Evolutionary conservation across 2,888 invertebrate species (phyloP).

Genomic region (Mimumesa dahlbomi): DNA sequence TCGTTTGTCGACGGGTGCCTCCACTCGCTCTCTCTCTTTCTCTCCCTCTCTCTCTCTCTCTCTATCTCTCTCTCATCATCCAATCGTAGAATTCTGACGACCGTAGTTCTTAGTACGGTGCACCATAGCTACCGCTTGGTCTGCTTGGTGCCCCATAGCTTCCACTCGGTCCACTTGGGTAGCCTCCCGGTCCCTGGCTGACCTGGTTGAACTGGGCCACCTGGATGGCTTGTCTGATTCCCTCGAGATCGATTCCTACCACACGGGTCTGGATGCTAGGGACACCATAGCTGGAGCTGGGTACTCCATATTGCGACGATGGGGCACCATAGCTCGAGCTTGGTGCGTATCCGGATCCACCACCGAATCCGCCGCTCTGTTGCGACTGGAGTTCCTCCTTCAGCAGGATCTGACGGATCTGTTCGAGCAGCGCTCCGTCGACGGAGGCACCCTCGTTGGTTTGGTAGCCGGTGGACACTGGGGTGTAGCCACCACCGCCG

Average conservation of each 20-base stretch:
- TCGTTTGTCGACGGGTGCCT: constrained; percentile 53
- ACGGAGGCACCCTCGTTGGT: constrained; percentile 92
- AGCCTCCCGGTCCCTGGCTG: constrained; percentile 82
- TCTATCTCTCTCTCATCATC: constrained; percentile 44
- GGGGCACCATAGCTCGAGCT: constrained; percentile 81
- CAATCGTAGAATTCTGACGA: constrained; percentile 20
- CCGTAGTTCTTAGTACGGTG: constrained; percentile 82
- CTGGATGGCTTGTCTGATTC: constrained; percentile 92
- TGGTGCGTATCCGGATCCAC: constrained; percentile 78
- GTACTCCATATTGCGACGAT: constrained; percentile 81
- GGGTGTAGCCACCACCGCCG: constrained; percentile 88
- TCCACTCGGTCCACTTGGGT: constrained; percentile 76
- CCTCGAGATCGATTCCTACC: constrained; percentile 92
- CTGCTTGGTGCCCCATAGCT: constrained; percentile 82
- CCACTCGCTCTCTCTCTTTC: constrained; percentile 31
- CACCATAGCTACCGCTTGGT: constrained; percentile 86
- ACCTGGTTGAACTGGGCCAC: constrained; percentile 91
- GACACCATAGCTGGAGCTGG: constrained; percentile 86
- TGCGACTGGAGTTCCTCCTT: constrained; percentile 88
- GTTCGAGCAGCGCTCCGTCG: constrained; percentile 89
- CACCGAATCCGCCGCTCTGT: constrained; percentile 81
- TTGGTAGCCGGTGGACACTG: constrained; percentile 89
- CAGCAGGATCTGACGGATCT: constrained; percentile 91
- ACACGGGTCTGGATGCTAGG: constrained; percentile 84
- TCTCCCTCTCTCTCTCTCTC: constrained; percentile 28